Evolutionary conservation across 1,140 invertebrate genomes (phyloP), one percentile per base, ranked within the genome.

Genomic region (Aporrectodea caliginosa): DNA sequence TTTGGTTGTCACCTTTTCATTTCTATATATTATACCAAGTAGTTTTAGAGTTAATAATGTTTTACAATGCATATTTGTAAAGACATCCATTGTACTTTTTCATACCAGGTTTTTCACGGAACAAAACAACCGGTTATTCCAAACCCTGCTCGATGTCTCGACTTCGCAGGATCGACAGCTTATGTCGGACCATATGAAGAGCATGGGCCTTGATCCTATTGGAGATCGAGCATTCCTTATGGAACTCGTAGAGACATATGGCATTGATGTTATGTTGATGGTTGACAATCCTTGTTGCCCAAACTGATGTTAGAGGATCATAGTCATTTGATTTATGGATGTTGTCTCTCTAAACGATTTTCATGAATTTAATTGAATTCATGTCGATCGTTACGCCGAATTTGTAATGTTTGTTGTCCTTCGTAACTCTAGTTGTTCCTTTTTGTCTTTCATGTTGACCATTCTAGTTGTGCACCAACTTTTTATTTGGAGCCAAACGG

Each of bases 271-370:
- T 35, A 85, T 89, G 16, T 84, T 88, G 30, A 85, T 88, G 84
- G 86, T 88, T 43, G 88, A 89, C 80, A 87, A 88, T 79, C 86
- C 87, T 14, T 89, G 88, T 81, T 89, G 88, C 82, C 86, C 88
- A n/a, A 81, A 29, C 43, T 76, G 75, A 76, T 34, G 75, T 16
- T 12, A 72, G 27, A 27, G n/a, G 70, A n/a, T n/a, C n/a, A n/a
- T n/a, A n/a, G n/a, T n/a, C n/a, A n/a, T n/a, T n/a, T n/a, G n/a
- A n/a, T n/a, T n/a, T n/a, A n/a, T n/a, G n/a, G n/a, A n/a, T n/a
- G n/a, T n/a, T n/a, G n/a, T n/a, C n/a, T n/a, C n/a, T n/a, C n/a
- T n/a, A n/a, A n/a, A n/a, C n/a, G n/a, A n/a, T n/a, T n/a, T n/a
- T n/a, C n/a, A n/a, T n/a, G n/a, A n/a, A n/a, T n/a, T n/a, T n/a